phyloP scores from a whole-genome alignment of 1,140 invertebrate species.

The Caerostris darwini region DNA sequence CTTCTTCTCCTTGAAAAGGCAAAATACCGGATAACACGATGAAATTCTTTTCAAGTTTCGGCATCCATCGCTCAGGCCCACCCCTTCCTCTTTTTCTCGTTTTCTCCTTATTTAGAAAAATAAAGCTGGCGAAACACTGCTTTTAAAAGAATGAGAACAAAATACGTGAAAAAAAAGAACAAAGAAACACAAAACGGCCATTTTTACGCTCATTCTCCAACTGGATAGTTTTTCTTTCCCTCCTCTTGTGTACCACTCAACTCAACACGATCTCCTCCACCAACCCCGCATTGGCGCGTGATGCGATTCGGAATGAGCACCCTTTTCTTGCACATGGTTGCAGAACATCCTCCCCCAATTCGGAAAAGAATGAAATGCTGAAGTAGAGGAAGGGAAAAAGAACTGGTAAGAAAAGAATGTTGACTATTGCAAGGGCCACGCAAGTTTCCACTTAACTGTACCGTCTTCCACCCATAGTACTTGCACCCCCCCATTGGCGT shows the following conservation, averaged over 20 bases:
- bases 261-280: neutral
- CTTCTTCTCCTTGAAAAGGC: neutral
- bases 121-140: slow-evolving; percentile 43
- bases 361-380: neutral
- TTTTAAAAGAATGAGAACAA: slow-evolving; percentile 11
- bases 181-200: slow-evolving; percentile 14
- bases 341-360: neutral
- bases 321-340: neutral
- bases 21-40: neutral
- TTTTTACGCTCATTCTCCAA: slow-evolving; percentile 1
- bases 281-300: slow-evolving; percentile 8
- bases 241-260: neutral
- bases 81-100: neutral
- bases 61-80: neutral
- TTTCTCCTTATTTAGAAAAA: slow-evolving; percentile 50
- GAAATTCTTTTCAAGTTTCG: slow-evolving; percentile 45
- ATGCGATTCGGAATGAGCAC: neutral
- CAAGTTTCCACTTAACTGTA: neutral
- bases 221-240: slow-evolving; percentile 21
- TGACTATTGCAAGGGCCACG: neutral
- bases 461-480: neutral
- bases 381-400: neutral
- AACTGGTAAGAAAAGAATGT: neutral
- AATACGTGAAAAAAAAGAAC: neutral
- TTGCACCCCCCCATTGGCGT: neutral